Evolutionary conservation across 2,888 invertebrate genomes (phyloP).

Genomic region (Zele albiditarsus): DNA sequence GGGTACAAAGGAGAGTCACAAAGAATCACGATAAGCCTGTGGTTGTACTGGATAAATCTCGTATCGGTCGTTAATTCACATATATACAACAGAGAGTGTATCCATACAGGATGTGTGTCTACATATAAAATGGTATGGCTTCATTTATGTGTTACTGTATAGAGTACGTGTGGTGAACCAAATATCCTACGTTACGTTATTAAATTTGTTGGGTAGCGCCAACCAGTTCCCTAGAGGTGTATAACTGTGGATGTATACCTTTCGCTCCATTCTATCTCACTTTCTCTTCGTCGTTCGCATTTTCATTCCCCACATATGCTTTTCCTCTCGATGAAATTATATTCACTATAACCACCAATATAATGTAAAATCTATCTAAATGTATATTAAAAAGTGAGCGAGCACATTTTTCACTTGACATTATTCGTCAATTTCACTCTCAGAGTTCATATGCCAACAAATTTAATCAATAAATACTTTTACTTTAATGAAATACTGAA

Average conservation of each 20-base stretch:
- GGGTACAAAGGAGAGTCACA: not conserved
- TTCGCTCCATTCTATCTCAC: not conserved
- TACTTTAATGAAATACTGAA: not conserved
- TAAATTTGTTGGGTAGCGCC: conserved; percentile 39
- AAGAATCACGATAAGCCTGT: conserved; percentile 18
- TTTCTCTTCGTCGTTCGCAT: not conserved
- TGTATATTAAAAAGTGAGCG: not conserved
- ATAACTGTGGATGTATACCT: not conserved
- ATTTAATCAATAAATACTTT: conserved; percentile 3
- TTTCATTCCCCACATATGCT: not conserved
- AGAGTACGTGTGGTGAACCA: conserved; percentile 34
- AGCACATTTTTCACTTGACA: not conserved
- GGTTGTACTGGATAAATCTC: conserved; percentile 19
- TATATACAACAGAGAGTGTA: conserved; percentile 2
- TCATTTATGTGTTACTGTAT: conserved; percentile 21
- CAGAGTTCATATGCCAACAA: not conserved
- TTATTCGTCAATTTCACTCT: not conserved
- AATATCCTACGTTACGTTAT: conserved; percentile 38
- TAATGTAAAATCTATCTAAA: not conserved
- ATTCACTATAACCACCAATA: not conserved
- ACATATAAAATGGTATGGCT: conserved; percentile 27
- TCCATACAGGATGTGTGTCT: not conserved
- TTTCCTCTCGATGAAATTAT: not conserved
- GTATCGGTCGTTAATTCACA: conserved; percentile 26
- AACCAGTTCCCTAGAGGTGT: conserved; percentile 23